These are phyloP conservation scores for Sapajus apella DNA, from an alignment of 2,113 vertebrate species.

Conservation along the genomic window DNA sequence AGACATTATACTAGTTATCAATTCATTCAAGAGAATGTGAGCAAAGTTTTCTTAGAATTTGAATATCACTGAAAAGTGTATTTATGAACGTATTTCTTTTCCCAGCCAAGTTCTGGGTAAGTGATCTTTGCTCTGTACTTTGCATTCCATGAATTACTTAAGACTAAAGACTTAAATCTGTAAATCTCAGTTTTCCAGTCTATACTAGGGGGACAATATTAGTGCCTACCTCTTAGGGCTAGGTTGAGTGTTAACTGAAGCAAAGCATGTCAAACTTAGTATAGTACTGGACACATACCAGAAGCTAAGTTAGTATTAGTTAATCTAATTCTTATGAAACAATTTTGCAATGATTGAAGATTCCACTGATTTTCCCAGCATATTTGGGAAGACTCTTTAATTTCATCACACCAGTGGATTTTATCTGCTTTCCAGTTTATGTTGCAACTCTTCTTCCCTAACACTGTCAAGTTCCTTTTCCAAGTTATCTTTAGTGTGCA, in stretches of 20 bases:
- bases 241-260: not conserved
- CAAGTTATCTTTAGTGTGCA: not conserved
- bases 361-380: not conserved
- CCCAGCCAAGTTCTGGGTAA: not conserved
- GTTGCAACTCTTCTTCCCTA: constrained; percentile 29
- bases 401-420: not conserved
- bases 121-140: not conserved
- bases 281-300: not conserved
- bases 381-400: not conserved
- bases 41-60: constrained; percentile 48
- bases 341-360: constrained; percentile 1
- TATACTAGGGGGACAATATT: not conserved
- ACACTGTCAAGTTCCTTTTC: constrained; percentile 16
- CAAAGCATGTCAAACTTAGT: not conserved
- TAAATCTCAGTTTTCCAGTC: not conserved
- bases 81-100: not conserved
- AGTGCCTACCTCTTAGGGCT: not conserved
- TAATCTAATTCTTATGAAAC: not conserved
- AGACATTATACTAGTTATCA: constrained; percentile 17
- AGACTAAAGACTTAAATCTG: not conserved
- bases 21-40: constrained; percentile 26
- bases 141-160: not conserved
- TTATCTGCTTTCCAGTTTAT: not conserved
- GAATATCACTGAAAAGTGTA: not conserved
- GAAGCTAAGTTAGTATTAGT: not conserved